Percentiles rank a stretch among this genome's conserved stretches.
These are phyloP conservation scores for Blastomussa wellsi DNA, from an alignment of 92 coral and sea anemone species.

Conservation along the genomic window DNA sequence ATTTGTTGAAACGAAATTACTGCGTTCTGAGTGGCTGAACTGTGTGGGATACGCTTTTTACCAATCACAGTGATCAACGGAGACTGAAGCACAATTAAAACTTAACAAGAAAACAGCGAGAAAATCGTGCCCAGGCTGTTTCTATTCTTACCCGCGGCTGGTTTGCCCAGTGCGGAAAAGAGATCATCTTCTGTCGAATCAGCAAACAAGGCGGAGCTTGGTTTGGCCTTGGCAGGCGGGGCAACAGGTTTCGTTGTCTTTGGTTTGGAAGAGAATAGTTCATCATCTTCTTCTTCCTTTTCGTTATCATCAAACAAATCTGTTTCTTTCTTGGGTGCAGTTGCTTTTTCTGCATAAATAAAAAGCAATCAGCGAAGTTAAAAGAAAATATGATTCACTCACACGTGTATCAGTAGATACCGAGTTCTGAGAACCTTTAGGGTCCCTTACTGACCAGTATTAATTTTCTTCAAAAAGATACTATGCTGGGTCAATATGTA, in stretches of 20 bases:
- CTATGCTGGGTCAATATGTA: not conserved
- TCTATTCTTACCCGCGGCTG: constrained; percentile 13
- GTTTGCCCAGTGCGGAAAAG: constrained; percentile 57
- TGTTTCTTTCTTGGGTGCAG: constrained; percentile 27
- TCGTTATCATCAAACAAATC: constrained; percentile 45
- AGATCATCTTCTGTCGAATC: constrained; percentile 81
- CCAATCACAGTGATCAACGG: not conserved
- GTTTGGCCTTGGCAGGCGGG: constrained; percentile 64
- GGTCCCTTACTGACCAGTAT: not conserved
- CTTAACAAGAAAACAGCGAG: no score
- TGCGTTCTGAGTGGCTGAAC: not conserved
- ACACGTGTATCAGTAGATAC: not conserved
- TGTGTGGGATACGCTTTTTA: not conserved
- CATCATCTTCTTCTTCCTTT: constrained; percentile 57
- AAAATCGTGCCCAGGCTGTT: not conserved
- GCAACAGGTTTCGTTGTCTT: constrained; percentile 43
- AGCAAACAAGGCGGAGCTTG: constrained; percentile 76
- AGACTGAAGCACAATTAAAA: not conserved
- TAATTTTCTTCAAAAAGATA: not conserved
- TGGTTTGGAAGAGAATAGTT: constrained; percentile 63
- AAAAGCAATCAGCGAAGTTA: not conserved
- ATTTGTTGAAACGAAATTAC: no score
- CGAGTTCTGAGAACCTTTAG: not conserved
- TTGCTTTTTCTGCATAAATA: constrained; percentile 20
- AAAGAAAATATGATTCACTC: not conserved